Evolutionary conservation across 2,888 invertebrate species (phyloP), one percentile per base, ranked within the genome.

Genomic region (Brassicogethes aeneus): DNA sequence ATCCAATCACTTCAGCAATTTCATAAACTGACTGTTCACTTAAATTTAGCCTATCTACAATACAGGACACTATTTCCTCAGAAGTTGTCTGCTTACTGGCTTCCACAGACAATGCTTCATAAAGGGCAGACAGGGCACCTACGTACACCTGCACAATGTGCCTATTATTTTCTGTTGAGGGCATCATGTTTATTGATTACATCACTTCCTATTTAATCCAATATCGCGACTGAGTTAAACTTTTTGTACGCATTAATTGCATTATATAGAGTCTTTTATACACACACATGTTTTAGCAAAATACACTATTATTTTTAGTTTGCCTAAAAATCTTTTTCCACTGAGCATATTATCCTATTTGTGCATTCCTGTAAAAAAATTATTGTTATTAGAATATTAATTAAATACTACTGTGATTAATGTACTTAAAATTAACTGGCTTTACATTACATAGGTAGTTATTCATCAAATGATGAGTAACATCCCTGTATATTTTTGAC

Each of bases 51-150:
- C 80, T 71, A 59, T 89, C 87, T 47, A 86, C 84, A 52, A 92
- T 91, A 65, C 90, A 91, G 53, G 83, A 80, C 43, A 92, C 89
- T 59, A 93, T 88, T 71, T 93, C 92, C 57, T 90, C 88, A 0
- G 90, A 87, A 53, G 90, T 89, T 43, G 91, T 91, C 67, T 89
- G 87, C 64, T 91, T 92, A 52, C 89, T 89, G 42, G 91, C 89
- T 70, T 92, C 90, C 53, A 93, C 87, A 41, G 86, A 86, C 49
- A 92, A 75, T 49, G 89, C 88, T 71, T 92, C 90, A 72, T 88
- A 90, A 68, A 88, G 85, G 56, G 82, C 82, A 57, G 88, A 88
- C 60, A 90, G 74, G 54, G 87, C 85, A 57, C 89, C 90, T 66
- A 91, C 90, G 73, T 87, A 88, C 70, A 91, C 90, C 79, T 90